phyloP scores from a whole-genome alignment of 2,113 vertebrate genomes.

The Phaethornis superciliosus region DNA sequence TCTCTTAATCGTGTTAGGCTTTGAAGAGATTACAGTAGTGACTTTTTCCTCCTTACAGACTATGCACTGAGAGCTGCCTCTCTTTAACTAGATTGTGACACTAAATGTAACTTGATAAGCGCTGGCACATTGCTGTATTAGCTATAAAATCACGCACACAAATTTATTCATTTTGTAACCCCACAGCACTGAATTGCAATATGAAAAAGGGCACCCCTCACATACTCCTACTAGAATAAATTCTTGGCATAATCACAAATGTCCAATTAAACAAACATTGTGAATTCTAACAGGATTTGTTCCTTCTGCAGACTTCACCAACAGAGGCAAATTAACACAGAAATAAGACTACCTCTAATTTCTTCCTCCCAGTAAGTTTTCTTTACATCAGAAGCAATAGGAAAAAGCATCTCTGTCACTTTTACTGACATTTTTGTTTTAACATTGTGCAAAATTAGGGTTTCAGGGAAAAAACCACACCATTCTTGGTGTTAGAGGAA shows the following conservation, averaged over 20 bases:
- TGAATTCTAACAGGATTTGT: neutral
- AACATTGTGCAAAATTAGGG: neutral
- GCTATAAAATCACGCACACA: neutral
- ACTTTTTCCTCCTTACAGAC: slow-evolving; percentile 18
- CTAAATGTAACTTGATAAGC: neutral
- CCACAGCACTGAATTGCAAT: neutral
- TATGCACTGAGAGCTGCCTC: neutral
- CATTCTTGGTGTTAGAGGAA: neutral
- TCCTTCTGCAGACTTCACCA: neutral
- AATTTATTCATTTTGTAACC: neutral
- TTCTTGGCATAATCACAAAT: neutral
- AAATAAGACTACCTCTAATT: neutral
- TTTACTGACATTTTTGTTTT: neutral
- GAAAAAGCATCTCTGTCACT: neutral
- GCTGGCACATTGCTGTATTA: neutral
- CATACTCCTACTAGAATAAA: neutral
- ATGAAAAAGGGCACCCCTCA: neutral
- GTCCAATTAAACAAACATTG: neutral
- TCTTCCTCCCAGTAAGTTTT: neutral
- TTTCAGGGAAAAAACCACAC: neutral
- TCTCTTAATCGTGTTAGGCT: slow-evolving; percentile 38
- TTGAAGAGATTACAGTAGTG: slow-evolving; percentile 31
- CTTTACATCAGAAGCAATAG: neutral
- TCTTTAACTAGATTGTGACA: neutral
- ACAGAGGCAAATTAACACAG: neutral